phyloP scores from a whole-genome alignment of 2,888 invertebrate genomes.

The Ctenicera cuprea region DNA sequence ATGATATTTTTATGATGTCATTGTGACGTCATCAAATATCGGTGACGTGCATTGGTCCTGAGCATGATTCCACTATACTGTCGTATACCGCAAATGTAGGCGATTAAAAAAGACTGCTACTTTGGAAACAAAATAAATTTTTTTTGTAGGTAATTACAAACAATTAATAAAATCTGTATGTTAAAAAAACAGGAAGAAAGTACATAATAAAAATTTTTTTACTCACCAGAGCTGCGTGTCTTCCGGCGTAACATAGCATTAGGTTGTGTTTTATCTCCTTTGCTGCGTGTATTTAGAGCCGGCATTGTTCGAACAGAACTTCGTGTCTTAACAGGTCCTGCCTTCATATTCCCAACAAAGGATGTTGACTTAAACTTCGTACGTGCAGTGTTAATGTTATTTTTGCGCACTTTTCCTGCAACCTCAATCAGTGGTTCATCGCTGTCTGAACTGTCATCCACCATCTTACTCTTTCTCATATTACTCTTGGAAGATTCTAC shows the following conservation, averaged over 20 bases:
- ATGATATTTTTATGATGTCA: too few species aligned
- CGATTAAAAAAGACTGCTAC: too few species aligned
- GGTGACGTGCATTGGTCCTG: too few species aligned
- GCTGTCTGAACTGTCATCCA: constrained; percentile 84
- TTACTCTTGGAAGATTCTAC: constrained; percentile 63
- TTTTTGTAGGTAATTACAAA: too few species aligned
- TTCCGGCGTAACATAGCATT: constrained; percentile 74
- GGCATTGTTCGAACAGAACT: constrained; percentile 67
- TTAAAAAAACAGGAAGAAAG: not conserved
- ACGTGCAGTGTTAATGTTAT: constrained; percentile 51
- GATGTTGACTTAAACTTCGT: constrained; percentile 56
- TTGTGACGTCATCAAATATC: too few species aligned
- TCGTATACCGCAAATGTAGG: too few species aligned
- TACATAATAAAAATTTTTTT: not conserved
- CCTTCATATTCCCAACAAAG: constrained; percentile 48
- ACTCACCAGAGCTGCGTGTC: constrained; percentile 82
- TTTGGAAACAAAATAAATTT: too few species aligned
- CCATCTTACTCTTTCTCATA: constrained; percentile 58
- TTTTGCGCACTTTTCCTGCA: constrained; percentile 79
- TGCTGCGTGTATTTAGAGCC: constrained; percentile 69
- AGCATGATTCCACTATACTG: too few species aligned
- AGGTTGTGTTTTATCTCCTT: constrained; percentile 66
- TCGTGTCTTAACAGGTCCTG: constrained; percentile 64
- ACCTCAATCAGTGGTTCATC: constrained; percentile 87
- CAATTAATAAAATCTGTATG: too few species aligned